phyloP scores from a whole-genome alignment of 2,113 vertebrate species.

The Gymnocephalus cernua region DNA sequence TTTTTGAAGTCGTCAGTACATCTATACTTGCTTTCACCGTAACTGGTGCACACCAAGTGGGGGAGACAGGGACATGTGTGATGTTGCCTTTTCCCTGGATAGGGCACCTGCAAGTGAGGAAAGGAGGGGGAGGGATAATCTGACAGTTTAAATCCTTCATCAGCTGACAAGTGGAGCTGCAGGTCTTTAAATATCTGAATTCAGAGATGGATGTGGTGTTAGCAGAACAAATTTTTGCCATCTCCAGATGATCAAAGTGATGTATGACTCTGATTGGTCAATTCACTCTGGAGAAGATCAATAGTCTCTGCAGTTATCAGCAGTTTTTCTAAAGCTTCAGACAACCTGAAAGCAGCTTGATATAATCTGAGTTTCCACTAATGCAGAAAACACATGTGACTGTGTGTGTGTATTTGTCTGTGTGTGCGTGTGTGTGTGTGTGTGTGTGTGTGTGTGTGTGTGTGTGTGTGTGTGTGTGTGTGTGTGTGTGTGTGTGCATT shows the following conservation, averaged over 20 bases:
- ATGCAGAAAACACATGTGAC: neutral
- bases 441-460: neutral
- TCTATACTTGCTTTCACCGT: slow-evolving; percentile 84
- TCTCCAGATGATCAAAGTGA: slow-evolving; percentile 61
- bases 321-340: slow-evolving; percentile 66
- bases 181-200: slow-evolving; percentile 32
- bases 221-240: slow-evolving; percentile 48
- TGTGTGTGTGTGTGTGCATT: slow-evolving; percentile 1
- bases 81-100: slow-evolving; percentile 87
- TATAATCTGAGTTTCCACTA: slow-evolving; percentile 46
- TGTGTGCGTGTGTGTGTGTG: slow-evolving; percentile 14
- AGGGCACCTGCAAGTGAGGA: slow-evolving; percentile 85
- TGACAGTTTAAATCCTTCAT: slow-evolving; percentile 46
- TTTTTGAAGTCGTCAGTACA: slow-evolving; percentile 90
- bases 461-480: slow-evolving; percentile 6
- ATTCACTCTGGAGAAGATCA: slow-evolving; percentile 62
- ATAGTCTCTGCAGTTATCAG: slow-evolving; percentile 76
- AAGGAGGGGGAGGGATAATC: slow-evolving; percentile 13
- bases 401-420: slow-evolving; percentile 2
- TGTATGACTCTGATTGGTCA: slow-evolving; percentile 58
- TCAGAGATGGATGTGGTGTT: slow-evolving; percentile 47
- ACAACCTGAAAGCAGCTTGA: slow-evolving; percentile 51
- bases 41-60: slow-evolving; percentile 85
- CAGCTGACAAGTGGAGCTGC: slow-evolving; percentile 20
- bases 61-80: slow-evolving; percentile 91